These are phyloP conservation scores for Nephrotoma guestfalica DNA, from an alignment of 2,888 invertebrate species.

Conservation along the genomic window DNA sequence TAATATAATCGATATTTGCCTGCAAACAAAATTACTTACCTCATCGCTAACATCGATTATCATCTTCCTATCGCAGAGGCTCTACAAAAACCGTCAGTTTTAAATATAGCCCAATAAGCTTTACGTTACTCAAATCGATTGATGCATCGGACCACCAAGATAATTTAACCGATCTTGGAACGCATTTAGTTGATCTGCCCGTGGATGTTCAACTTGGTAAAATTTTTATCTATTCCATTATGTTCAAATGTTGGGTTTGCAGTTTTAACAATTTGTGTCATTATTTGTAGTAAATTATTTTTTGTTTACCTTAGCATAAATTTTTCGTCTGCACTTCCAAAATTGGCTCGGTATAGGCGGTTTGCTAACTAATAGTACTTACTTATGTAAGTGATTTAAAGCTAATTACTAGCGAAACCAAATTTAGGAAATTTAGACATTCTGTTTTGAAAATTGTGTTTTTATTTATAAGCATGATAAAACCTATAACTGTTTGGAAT, in stretches of 20 bases:
- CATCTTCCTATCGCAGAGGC: constrained; percentile 70
- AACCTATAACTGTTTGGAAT: too few species aligned
- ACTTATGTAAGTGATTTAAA: too few species aligned
- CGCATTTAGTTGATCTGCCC: constrained; percentile 79
- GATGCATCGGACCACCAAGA: constrained; percentile 77
- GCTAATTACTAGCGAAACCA: too few species aligned
- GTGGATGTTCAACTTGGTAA: constrained; percentile 86
- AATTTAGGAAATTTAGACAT: too few species aligned
- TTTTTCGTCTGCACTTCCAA: too few species aligned
- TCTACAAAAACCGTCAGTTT: constrained; percentile 69
- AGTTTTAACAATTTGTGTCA: constrained; percentile 54
- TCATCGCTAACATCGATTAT: constrained; percentile 60
- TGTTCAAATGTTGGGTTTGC: constrained; percentile 89
- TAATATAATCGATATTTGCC: constrained; percentile 72
- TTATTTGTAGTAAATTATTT: too few species aligned
- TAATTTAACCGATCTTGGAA: constrained; percentile 74
- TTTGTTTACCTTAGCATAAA: too few species aligned
- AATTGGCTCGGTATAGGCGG: too few species aligned
- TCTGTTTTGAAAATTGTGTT: too few species aligned
- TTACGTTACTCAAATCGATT: constrained; percentile 52
- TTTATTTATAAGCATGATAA: too few species aligned
- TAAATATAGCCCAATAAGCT: constrained; percentile 63
- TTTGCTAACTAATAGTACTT: too few species aligned
- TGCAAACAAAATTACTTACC: constrained; percentile 74
- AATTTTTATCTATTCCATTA: constrained; percentile 77